phyloP scores from a whole-genome alignment of 2,113 vertebrate species.

The Formicarius rufipectus region DNA sequence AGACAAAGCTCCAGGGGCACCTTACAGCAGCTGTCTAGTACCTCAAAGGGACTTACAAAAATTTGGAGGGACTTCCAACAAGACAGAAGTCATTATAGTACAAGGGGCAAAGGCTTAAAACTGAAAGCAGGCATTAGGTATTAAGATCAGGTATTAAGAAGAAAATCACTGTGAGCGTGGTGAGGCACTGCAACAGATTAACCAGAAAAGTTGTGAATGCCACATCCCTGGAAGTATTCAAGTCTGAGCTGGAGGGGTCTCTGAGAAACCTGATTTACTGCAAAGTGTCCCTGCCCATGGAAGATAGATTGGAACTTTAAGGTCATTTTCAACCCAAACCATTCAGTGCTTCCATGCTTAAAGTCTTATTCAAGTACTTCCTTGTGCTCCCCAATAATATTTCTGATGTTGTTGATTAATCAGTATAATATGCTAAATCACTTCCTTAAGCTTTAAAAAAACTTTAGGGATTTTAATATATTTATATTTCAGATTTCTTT shows the following conservation, averaged over 20 bases:
- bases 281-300: neutral
- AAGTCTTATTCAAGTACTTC: neutral
- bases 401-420: neutral
- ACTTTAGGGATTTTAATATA: neutral
- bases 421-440: neutral
- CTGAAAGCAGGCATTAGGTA: neutral
- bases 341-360: neutral
- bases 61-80: neutral
- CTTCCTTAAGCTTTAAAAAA: neutral
- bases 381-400: neutral
- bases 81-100: too few relatives aligned
- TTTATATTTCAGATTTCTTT: constrained; percentile 1
- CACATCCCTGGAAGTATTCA: neutral
- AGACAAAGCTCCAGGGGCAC: neutral
- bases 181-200: neutral
- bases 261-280: neutral
- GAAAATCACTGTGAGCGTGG: neutral
- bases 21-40: neutral
- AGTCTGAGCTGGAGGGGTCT: neutral
- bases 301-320: neutral
- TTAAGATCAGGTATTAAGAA: neutral
- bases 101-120: neutral
- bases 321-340: neutral
- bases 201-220: neutral
- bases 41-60: neutral